A percentile compares a stretch with the other conserved stretches of the same genome.
phyloP scores from a whole-genome alignment of 2,113 vertebrate species.

The Lophotis ruficrista region DNA sequence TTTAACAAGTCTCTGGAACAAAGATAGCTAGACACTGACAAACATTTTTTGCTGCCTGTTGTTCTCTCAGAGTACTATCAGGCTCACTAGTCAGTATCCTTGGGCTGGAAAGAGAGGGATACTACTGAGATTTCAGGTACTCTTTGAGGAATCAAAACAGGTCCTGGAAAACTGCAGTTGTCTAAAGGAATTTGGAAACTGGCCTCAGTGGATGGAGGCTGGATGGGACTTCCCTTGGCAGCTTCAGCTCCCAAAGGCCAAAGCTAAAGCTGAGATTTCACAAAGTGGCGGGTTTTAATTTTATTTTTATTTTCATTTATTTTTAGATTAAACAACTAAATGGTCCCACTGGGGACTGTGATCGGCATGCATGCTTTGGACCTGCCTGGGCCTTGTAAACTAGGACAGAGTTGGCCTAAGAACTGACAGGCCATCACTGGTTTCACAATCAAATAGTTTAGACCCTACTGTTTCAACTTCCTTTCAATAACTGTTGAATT shows the following conservation, averaged over 20 bases:
- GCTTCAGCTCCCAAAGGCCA: not conserved
- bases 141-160: not conserved
- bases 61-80: not conserved
- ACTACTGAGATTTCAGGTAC: not conserved
- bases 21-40: not conserved
- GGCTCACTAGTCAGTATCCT: not conserved
- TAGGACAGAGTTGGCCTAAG: not conserved
- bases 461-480: not conserved
- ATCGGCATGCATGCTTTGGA: not conserved
- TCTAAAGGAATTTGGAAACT: not conserved
- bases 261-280: not conserved
- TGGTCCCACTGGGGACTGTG: not conserved
- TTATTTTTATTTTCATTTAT: not conserved
- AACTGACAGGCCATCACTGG: not conserved
- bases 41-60: not conserved
- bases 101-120: not conserved
- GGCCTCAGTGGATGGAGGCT: not conserved
- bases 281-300: not conserved
- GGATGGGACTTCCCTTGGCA: not conserved
- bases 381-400: not conserved
- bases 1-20: not conserved
- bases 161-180: not conserved
- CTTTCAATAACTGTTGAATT: conserved; percentile 21
- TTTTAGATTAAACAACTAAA: not conserved
- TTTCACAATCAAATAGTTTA: conserved; percentile 21